phyloP scores from a whole-genome alignment of 1,140 invertebrate species.

The Formica selysi region DNA sequence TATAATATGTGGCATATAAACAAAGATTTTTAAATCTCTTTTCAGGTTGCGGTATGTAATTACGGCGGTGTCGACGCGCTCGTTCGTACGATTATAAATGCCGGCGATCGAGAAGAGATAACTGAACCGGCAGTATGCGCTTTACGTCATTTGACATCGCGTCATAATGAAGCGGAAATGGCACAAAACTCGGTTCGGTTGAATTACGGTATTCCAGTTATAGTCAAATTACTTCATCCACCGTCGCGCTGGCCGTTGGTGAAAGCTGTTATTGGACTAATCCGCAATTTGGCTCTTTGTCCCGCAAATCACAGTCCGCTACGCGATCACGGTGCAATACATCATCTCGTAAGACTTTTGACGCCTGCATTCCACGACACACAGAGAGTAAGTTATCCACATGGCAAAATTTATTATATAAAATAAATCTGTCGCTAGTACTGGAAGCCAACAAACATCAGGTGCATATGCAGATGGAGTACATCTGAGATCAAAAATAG shows the following conservation, averaged over 20 bases:
- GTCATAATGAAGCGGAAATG: conserved; percentile 97
- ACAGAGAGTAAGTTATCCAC: conserved; percentile 90
- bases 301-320: conserved; percentile 98
- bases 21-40: background rate
- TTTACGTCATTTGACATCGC: conserved; percentile 97
- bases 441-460: conserved; percentile 86
- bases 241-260: conserved; percentile 97
- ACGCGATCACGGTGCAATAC: conserved; percentile 97
- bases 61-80: conserved; percentile 98
- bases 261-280: conserved; percentile 98
- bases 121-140: conserved; percentile 99
- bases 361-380: conserved; percentile 97
- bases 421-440: conserved; percentile 89
- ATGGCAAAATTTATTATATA: background rate
- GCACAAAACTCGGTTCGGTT: conserved; percentile 98
- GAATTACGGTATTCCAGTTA: conserved; percentile 96
- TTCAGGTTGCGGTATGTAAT: conserved; percentile 92
- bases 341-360: conserved; percentile 96
- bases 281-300: conserved; percentile 98
- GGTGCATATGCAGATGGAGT: conserved; percentile 95
- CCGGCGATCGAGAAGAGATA: conserved; percentile 98
- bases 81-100: conserved; percentile 97
- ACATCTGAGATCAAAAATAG: no score
- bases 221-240: conserved; percentile 97
- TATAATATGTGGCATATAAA: background rate